Evolutionary conservation across 2,797 vertebrate species (phyloP).

Genomic region (Diplodus sargus): DNA sequence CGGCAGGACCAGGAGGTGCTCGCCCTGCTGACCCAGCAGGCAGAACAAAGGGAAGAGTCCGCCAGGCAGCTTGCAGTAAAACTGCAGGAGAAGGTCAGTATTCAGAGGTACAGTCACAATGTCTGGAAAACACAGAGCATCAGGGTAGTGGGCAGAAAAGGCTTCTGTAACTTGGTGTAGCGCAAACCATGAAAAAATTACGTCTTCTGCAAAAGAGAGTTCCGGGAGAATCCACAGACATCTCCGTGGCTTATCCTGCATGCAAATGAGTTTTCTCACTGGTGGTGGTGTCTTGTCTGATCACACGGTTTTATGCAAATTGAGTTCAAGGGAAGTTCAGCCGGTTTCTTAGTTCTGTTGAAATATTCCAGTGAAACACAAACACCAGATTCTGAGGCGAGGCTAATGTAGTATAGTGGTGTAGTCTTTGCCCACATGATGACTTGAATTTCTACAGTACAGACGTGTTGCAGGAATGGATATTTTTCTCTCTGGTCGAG

Average conservation of each 20-base stretch:
- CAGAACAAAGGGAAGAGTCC: conserved; percentile 62
- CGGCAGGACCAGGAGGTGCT: conserved; percentile 52
- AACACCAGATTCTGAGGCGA: not conserved
- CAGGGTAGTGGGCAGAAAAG: not conserved
- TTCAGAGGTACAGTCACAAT: not conserved
- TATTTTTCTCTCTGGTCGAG: not conserved
- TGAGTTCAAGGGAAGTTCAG: conserved; percentile 11
- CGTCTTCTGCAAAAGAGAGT: not conserved
- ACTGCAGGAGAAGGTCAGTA: conserved; percentile 79
- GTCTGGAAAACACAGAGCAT: not conserved
- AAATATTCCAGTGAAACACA: conserved; percentile 3
- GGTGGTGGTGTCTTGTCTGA: conserved; percentile 13
- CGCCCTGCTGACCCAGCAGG: conserved; percentile 56
- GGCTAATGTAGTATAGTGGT: not conserved
- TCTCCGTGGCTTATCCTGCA: conserved; percentile 11
- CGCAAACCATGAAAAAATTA: not conserved
- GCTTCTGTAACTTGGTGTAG: not conserved
- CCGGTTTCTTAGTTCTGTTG: not conserved
- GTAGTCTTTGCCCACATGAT: too few relatives aligned
- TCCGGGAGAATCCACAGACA: not conserved
- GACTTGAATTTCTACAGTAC: not conserved
- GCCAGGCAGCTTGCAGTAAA: conserved; percentile 58
- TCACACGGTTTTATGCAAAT: conserved; percentile 33
- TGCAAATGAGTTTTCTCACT: conserved; percentile 20
- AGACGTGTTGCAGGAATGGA: too few relatives aligned